Conservation (phyloP, 2,797 vertebrate species). For the Ctenopoma multispine region DNA sequence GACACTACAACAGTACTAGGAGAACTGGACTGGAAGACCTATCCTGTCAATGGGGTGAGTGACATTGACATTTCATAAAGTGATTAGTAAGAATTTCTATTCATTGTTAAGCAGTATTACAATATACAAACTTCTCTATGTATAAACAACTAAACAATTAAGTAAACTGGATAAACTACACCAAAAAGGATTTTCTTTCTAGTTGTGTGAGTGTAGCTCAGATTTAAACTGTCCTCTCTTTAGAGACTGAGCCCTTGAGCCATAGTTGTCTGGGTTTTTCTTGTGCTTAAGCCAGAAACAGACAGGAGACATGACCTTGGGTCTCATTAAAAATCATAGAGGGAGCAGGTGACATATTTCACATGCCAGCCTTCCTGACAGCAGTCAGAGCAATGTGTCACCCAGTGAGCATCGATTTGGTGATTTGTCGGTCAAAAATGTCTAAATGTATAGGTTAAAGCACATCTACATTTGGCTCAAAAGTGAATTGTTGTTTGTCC, state of each 20-base stretch:
- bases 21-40: conserved; percentile 98
- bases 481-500: neutral
- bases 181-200: neutral
- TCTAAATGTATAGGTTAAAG: neutral
- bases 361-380: conserved; percentile 28
- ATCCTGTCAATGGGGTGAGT: conserved; percentile 98
- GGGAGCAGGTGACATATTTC: conserved; percentile 25
- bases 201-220: neutral
- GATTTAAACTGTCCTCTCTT: neutral
- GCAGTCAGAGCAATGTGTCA: conserved; percentile 22
- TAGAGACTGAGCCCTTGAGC: conserved; percentile 8
- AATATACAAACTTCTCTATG: neutral
- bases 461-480: neutral
- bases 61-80: conserved; percentile 17
- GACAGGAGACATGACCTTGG: conserved; percentile 23
- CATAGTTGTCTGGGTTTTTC: conserved; percentile 5
- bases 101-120: neutral
- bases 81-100: neutral
- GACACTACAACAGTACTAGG: conserved; percentile 95
- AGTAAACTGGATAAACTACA: neutral
- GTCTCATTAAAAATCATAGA: conserved; percentile 26
- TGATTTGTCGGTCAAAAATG: neutral
- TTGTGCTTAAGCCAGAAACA: conserved; percentile 6
- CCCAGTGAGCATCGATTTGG: conserved; percentile 1
- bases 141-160: neutral